A percentile compares a stretch with the other conserved stretches of the same genome.
Evolutionary conservation across 1,140 invertebrate species (phyloP).

Genomic region (Halictus rubicundus): DNA sequence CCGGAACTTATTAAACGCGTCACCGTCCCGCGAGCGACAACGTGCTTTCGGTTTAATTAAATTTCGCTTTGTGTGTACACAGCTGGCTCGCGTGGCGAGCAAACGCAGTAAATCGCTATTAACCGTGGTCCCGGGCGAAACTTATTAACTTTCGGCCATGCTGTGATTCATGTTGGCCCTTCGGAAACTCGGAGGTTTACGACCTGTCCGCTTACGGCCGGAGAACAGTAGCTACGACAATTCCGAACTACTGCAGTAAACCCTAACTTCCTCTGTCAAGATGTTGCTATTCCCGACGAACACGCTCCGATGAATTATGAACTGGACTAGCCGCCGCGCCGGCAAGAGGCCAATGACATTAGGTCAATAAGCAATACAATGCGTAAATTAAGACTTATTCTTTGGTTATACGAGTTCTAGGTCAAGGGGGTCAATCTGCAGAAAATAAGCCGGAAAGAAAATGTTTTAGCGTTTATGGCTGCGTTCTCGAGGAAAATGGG

Average conservation of each 20-base stretch:
- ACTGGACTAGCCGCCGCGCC: not conserved
- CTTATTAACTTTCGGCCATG: not conserved
- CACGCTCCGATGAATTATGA: not conserved
- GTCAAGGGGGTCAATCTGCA: too few relatives aligned
- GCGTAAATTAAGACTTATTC: too few relatives aligned
- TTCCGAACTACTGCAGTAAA: slow-evolving; percentile 1
- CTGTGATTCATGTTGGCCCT: slow-evolving; percentile 5
- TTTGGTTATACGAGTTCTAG: too few relatives aligned
- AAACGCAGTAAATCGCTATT: slow-evolving; percentile 3
- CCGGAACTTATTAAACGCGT: not conserved
- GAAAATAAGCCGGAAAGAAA: too few relatives aligned
- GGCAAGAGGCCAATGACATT: too few relatives aligned
- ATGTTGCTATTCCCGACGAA: not conserved
- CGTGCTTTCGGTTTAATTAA: not conserved
- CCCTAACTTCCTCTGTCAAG: slow-evolving; percentile 1
- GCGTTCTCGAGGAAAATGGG: too few relatives aligned
- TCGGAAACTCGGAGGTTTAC: slow-evolving; percentile 1
- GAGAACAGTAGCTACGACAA: not conserved
- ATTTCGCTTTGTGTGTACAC: not conserved
- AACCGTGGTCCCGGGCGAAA: not conserved
- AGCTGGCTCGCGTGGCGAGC: not conserved
- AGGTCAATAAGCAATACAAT: too few relatives aligned
- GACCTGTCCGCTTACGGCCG: not conserved
- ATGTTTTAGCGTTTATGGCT: too few relatives aligned
- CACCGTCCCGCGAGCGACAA: not conserved